phyloP scores from a whole-genome alignment of 2,797 vertebrate species.

The Diplodus puntazzo region DNA sequence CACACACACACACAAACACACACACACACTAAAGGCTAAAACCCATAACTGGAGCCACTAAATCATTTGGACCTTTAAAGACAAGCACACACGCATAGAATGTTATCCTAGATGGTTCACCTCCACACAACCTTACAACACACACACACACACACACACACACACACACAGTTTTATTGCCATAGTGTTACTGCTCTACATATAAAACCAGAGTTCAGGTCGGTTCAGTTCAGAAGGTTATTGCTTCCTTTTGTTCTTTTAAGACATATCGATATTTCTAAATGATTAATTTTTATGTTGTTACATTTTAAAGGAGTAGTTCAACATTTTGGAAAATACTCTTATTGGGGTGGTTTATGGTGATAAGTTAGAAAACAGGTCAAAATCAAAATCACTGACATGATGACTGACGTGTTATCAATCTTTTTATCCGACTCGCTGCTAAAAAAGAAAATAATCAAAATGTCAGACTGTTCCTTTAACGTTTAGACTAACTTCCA shows the following conservation, averaged over 20 bases:
- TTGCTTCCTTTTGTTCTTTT: no score
- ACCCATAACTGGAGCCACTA: slow-evolving; percentile 19
- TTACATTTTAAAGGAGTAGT: neutral
- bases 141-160: slow-evolving; percentile 11
- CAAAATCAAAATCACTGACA: no score
- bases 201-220: neutral
- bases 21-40: slow-evolving; percentile 4
- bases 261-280: neutral
- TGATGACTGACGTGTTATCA: no score
- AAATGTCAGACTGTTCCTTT: no score
- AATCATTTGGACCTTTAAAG: slow-evolving; percentile 24
- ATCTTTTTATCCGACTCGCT: no score
- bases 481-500: neutral
- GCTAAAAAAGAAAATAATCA: no score
- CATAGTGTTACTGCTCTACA: neutral
- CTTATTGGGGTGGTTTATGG: no score
- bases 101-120: slow-evolving; percentile 37
- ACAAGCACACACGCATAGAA: neutral
- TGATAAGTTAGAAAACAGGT: no score
- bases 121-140: slow-evolving; percentile 30
- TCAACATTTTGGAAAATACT: no score
- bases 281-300: neutral
- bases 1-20: slow-evolving; percentile 14
- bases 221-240: neutral
- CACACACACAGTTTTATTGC: slow-evolving; percentile 9